Evolutionary conservation across 2,888 invertebrate genomes (phyloP), one percentile per base, ranked within the genome.

Genomic region (Lithophane socia): DNA sequence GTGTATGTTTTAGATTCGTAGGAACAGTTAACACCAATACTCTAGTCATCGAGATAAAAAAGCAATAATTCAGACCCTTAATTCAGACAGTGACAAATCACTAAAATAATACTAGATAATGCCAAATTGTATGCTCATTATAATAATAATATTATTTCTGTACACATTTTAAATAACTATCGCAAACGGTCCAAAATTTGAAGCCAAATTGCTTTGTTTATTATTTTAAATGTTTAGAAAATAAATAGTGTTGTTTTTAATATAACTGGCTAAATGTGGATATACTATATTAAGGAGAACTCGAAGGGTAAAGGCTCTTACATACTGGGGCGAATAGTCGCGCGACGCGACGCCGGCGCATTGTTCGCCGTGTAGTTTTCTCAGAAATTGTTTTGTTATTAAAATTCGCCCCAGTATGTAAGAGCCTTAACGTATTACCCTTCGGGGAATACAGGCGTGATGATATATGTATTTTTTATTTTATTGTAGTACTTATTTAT

Each of bases 151-250:
- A 76, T 63, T 47, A 67, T 67, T 70, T 63, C 54, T 54, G 56
- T 61, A 44, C 13, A 61, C 63, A n/a, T 73, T 69, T 61, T 63
- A 70, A 75, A 77, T 77, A 44, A 73, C 56, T 13, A 61, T 65
- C 44, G 9, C 60, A 18, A 24, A 21, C 49, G 42, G 24, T 56
- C 65, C 73, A 77, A 81, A 1, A 56, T 69, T 64, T 60, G 60
- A 21, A 77, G 77, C 65, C 66, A 77, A 81, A 82, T 82, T 77
- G 37, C 18, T 73, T 71, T 68, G 74, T 79, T 64, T 44, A 75
- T 80, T 66, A 54, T 29, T 49, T 80, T 67, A 47, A 54, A 58
- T 60, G 29, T 67, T 67, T 54, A 18, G 5, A 37, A 4, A 37
- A 5, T 5, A 37, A 37, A 44, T 52, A 21, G 2, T 9, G 37